Base-by-base conservation (phyloP, 2,888 invertebrate species). In the Anorthoa munda region DNA sequence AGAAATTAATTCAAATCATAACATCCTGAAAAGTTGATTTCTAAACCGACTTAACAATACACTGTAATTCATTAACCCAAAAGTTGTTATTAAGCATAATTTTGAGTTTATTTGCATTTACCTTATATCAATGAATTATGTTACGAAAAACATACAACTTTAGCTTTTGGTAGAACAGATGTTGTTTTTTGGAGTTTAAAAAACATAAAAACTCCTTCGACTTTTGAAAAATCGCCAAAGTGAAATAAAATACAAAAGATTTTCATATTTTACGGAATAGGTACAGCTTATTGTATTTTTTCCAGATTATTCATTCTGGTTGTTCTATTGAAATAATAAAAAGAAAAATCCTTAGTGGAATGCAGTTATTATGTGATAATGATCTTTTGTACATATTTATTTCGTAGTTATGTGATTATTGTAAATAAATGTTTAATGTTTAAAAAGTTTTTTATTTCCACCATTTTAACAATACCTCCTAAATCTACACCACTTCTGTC, bases 351-450 rank as follows among this genome's bases (percentile, higher is more conserved):
- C 31, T 56, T 15, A 45, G 45, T 53, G 66, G 56, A 78, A 65
- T 72, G 75, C 89, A 91, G 90, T 90, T 89, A 80, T 72, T 82
- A 88, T 91, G 91, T 92, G 90, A 91, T 92, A 91, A 82, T 87
- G 77, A 87, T 84, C 79, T 92, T 91, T 93, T 93, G 92, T 93
- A 94, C 86, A 93, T 94, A 93, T 92, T 93, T 93, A 91, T 92
- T 93, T 79, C 79, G 81, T 88, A 90, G 85, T 87, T 90, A 90
- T 88, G 86, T 85, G 74, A 88, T 85, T 86, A 87, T 90, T 92
- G 90, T 93, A 92, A 93, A 92, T 93, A 94, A 91, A 90, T 87
- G 87, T 92, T 92, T 89, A 85, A 88, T 88, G 87, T 90, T 90
- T 85, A 72, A 45, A 45, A 75, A 13, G 48, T 45, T 17, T 78